A percentile compares a stretch with the other conserved stretches of the same genome.
phyloP scores from a whole-genome alignment of 2,797 vertebrate genomes.

The Syngnathus rostellatus region DNA sequence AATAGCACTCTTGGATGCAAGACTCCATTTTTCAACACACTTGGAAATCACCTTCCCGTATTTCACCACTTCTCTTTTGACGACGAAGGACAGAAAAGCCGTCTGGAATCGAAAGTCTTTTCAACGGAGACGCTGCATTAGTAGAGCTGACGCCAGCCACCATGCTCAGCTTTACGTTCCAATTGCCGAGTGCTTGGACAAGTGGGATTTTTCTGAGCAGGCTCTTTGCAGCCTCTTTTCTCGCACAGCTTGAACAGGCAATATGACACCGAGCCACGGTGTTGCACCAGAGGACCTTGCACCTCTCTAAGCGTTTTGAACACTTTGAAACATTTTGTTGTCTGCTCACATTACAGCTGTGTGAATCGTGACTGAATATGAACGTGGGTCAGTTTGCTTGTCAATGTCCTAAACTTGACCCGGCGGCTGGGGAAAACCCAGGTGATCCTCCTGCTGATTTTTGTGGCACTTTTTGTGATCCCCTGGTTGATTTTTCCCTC shows the following conservation, averaged over 20 bases:
- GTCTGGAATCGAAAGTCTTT: constrained; percentile 21
- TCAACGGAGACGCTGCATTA: constrained; percentile 26
- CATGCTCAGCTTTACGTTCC: constrained; percentile 46
- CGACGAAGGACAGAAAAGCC: constrained; percentile 8
- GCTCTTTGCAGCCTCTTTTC: constrained; percentile 28
- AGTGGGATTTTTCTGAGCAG: constrained; percentile 20
- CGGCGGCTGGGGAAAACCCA: constrained; percentile 33
- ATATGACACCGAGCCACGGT: constrained; percentile 38
- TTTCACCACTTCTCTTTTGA: constrained; percentile 22
- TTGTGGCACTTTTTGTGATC: constrained; percentile 26
- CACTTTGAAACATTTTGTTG: too few species aligned
- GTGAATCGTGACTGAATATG: constrained; percentile 18
- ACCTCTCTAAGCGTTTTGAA: constrained; percentile 7
- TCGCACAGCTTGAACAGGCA: constrained; percentile 25
- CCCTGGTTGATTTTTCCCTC: constrained; percentile 29
- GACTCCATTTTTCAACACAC: constrained; percentile 21
- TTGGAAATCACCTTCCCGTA: constrained; percentile 40
- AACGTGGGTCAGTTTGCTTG: neutral
- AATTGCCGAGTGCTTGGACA: constrained; percentile 39
- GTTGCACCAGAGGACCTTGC: constrained; percentile 43
- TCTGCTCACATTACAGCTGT: constrained; percentile 28
- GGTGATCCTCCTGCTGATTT: constrained; percentile 74
- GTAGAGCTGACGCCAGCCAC: constrained; percentile 38
- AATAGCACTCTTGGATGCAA: constrained; percentile 41
- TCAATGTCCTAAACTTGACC: constrained; percentile 27